These are phyloP conservation scores for Pandemis heparana DNA, from an alignment of 2,888 invertebrate species.

Conservation along the genomic window DNA sequence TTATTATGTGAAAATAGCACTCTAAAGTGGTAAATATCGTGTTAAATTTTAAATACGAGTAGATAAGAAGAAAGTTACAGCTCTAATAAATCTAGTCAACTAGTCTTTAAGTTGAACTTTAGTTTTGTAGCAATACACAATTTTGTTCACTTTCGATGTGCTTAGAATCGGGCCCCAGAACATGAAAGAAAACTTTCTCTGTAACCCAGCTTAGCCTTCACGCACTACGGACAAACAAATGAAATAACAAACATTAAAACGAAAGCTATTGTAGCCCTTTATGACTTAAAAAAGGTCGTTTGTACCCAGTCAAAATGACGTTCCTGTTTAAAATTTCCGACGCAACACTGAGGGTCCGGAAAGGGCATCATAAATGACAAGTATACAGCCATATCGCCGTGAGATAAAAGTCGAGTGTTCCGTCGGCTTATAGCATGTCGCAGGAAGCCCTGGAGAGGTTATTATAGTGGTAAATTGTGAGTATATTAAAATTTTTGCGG, in stretches of 20 bases:
- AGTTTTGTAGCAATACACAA: too few species aligned
- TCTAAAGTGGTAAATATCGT: too few species aligned
- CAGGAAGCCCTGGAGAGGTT: constrained; percentile 37
- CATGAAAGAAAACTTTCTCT: neutral
- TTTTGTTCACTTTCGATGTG: too few species aligned
- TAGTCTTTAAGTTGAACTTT: too few species aligned
- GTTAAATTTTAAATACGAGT: too few species aligned
- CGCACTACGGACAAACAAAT: neutral
- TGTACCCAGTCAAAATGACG: constrained; percentile 11
- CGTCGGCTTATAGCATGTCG: constrained; percentile 24
- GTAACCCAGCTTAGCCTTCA: neutral
- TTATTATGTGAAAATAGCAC: too few species aligned
- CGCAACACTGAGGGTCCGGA: constrained; percentile 30
- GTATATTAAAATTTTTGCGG: constrained; percentile 54
- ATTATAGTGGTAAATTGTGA: constrained; percentile 18
- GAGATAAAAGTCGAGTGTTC: constrained; percentile 22
- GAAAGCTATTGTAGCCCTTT: neutral
- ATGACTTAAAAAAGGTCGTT: constrained; percentile 7
- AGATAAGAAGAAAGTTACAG: too few species aligned
- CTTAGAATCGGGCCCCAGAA: too few species aligned
- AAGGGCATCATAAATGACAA: constrained; percentile 28
- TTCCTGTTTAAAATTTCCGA: constrained; percentile 12
- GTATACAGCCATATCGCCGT: constrained; percentile 23
- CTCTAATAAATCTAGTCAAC: too few species aligned
- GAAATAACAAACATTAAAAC: neutral